Conservation (phyloP, 2,113 vertebrate species). For the Plectropomus leopardus region DNA sequence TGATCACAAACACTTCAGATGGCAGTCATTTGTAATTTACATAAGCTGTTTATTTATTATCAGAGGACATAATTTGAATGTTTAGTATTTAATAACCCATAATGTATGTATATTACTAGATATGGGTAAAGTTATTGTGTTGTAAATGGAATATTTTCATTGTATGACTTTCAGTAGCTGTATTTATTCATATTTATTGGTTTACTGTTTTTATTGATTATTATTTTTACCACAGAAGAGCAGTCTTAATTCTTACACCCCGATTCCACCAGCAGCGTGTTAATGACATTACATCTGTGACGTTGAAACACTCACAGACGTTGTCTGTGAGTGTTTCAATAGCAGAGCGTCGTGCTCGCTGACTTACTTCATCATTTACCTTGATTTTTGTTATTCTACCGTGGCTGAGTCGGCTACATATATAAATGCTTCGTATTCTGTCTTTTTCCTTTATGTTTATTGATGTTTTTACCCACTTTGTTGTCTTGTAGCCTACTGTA, state of each 20-base stretch:
- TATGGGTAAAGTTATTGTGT: neutral
- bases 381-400: too few relatives aligned
- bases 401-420: too few relatives aligned
- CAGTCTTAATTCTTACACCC: neutral
- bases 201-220: neutral
- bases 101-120: neutral
- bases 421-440: too few relatives aligned
- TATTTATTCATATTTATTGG: neutral
- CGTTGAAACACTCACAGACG: too few relatives aligned
- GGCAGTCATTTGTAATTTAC: neutral
- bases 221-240: neutral
- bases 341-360: too few relatives aligned
- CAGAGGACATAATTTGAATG: neutral
- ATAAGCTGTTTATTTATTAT: conserved; percentile 8
- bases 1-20: neutral
- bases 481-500: too few relatives aligned
- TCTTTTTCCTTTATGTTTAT: too few relatives aligned
- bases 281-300: too few relatives aligned
- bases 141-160: conserved; percentile 7
- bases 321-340: too few relatives aligned
- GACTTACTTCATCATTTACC: too few relatives aligned
- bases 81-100: conserved; percentile 1
- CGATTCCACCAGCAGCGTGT: too few relatives aligned
- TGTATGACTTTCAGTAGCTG: neutral
- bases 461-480: too few relatives aligned